phyloP scores from a whole-genome alignment of 2,113 vertebrate genomes.

The Clarias macrocephalus region DNA sequence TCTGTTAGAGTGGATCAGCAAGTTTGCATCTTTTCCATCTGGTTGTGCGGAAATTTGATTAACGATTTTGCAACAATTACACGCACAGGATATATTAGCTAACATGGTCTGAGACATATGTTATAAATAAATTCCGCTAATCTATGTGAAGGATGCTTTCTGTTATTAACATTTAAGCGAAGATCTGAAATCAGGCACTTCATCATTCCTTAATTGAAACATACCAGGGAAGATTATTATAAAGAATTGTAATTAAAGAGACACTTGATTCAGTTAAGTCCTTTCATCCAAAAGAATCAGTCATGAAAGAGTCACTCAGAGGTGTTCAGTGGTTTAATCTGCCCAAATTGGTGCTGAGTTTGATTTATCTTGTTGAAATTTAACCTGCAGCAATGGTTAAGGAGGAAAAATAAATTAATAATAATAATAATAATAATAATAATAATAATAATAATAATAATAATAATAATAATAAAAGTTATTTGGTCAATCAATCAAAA shows the following conservation, averaged over 20 bases:
- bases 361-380: background rate
- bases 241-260: background rate
- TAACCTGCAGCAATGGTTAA: background rate
- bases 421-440: background rate
- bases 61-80: slow-evolving; percentile 79
- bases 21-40: slow-evolving; percentile 98
- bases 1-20: slow-evolving; percentile 96
- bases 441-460: too few relatives aligned
- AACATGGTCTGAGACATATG: slow-evolving; percentile 54
- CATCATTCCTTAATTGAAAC: background rate
- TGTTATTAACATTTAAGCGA: slow-evolving; percentile 6
- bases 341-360: background rate
- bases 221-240: background rate
- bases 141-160: background rate
- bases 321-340: background rate
- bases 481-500: too few relatives aligned
- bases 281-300: background rate
- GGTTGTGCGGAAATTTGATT: slow-evolving; percentile 96
- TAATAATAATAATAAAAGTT: background rate
- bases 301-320: background rate
- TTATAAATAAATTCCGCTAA: background rate
- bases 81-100: slow-evolving; percentile 52
- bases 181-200: background rate
- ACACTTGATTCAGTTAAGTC: background rate
- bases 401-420: background rate